Percentiles rank a stretch among this genome's conserved stretches.
phyloP scores from a whole-genome alignment of 2,888 invertebrate species.

The Furcula furcula region DNA sequence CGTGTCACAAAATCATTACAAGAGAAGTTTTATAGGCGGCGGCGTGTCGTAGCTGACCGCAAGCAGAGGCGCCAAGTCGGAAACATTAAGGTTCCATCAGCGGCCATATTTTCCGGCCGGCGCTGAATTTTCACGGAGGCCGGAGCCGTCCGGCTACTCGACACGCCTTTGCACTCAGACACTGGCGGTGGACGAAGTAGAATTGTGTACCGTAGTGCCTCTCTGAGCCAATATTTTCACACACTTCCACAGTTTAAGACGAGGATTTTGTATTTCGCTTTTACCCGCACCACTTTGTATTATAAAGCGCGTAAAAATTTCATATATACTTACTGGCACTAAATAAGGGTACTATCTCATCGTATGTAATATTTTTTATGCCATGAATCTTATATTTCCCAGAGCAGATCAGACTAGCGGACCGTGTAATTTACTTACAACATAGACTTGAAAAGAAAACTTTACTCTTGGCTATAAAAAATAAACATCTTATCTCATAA shows the following conservation, averaged over 20 bases:
- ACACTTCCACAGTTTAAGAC: conserved; percentile 53
- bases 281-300: conserved; percentile 15
- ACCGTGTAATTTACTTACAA: conserved; percentile 32
- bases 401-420: conserved; percentile 20
- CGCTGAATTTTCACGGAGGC: conserved; percentile 69
- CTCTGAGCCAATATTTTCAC: conserved; percentile 62
- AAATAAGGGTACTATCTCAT: neutral
- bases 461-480: conserved; percentile 50
- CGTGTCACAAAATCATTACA: conserved; percentile 43
- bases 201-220: conserved; percentile 62
- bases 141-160: conserved; percentile 57
- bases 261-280: conserved; percentile 28
- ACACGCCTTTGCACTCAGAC: conserved; percentile 80
- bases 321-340: no score
- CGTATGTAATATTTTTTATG: neutral
- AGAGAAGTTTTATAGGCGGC: conserved; percentile 55
- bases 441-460: conserved; percentile 37
- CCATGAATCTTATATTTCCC: conserved; percentile 4
- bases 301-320: conserved; percentile 3
- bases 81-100: conserved; percentile 79
- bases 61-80: conserved; percentile 67
- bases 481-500: conserved; percentile 65
- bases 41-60: conserved; percentile 65
- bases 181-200: conserved; percentile 60
- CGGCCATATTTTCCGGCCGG: conserved; percentile 73